A percentile compares a stretch with the other conserved stretches of the same genome.
These are phyloP conservation scores for Mormyrops attenuatus DNA, from an alignment of 2,797 vertebrate genomes.

Conservation along the genomic window DNA sequence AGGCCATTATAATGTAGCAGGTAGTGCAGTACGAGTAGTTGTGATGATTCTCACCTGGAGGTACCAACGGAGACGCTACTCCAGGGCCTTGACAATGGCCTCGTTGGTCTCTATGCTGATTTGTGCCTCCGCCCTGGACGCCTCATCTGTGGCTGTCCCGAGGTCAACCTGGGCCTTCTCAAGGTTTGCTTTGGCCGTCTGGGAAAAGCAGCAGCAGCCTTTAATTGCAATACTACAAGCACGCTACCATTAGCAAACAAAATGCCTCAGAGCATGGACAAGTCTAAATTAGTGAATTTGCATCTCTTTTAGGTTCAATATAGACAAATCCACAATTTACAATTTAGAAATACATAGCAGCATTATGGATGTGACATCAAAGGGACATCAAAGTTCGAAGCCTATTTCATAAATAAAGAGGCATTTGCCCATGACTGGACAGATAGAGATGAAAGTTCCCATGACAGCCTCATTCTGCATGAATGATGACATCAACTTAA, in stretches of 20 bases:
- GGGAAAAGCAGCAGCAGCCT: not conserved
- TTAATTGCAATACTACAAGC: not conserved
- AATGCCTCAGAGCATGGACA: not conserved
- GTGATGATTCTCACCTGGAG: slow-evolving; percentile 21
- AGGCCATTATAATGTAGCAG: not conserved
- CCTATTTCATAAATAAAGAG: not conserved
- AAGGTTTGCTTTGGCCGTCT: slow-evolving; percentile 83
- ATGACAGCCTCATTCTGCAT: not conserved
- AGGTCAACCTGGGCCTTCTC: slow-evolving; percentile 80
- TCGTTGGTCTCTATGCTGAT: slow-evolving; percentile 87
- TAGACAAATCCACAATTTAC: not conserved
- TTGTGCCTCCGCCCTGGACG: slow-evolving; percentile 73
- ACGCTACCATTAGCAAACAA: not conserved
- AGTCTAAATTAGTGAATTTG: not conserved
- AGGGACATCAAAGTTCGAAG: not conserved
- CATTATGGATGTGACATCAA: not conserved
- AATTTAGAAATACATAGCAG: not conserved
- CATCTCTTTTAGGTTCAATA: not conserved
- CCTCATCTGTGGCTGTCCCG: slow-evolving; percentile 62
- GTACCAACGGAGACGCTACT: slow-evolving; percentile 52
- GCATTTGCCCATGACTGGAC: not conserved
- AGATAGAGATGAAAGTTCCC: not conserved
- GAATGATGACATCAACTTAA: not conserved
- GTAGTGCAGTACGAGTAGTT: not conserved
- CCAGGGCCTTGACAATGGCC: slow-evolving; percentile 89